Evolutionary conservation across 2,113 vertebrate species (phyloP).

Genomic region (Strix aluco): DNA sequence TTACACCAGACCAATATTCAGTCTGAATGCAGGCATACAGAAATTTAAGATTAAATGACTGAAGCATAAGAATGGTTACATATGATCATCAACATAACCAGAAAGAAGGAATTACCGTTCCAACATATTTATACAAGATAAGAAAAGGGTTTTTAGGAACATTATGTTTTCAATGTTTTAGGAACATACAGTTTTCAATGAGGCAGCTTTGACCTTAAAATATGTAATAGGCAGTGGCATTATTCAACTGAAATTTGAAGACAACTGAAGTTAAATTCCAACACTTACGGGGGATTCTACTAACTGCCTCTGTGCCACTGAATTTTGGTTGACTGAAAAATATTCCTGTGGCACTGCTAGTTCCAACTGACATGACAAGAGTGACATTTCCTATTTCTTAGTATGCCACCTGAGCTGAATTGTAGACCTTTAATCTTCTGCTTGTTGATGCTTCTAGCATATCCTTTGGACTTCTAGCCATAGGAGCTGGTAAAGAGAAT

Average conservation of each 20-base stretch:
- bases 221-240: neutral
- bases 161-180: neutral
- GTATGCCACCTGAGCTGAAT: neutral
- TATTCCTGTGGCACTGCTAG: neutral
- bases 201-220: neutral
- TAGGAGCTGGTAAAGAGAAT: neutral
- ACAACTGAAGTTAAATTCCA: neutral
- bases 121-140: neutral
- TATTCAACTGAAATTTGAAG: neutral
- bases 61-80: neutral
- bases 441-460: neutral
- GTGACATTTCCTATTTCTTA: neutral
- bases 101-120: neutral
- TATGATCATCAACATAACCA: neutral
- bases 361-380: neutral
- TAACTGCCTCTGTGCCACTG: neutral
- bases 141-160: neutral
- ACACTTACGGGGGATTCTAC: neutral
- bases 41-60: neutral
- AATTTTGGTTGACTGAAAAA: neutral
- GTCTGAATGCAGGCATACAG: neutral
- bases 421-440: neutral
- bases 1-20: neutral
- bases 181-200: neutral
- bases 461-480: neutral